Percentiles rank a stretch among this genome's conserved stretches.
These are phyloP conservation scores for Automeris io DNA, from an alignment of 2,888 invertebrate genomes.

Conservation along the genomic window DNA sequence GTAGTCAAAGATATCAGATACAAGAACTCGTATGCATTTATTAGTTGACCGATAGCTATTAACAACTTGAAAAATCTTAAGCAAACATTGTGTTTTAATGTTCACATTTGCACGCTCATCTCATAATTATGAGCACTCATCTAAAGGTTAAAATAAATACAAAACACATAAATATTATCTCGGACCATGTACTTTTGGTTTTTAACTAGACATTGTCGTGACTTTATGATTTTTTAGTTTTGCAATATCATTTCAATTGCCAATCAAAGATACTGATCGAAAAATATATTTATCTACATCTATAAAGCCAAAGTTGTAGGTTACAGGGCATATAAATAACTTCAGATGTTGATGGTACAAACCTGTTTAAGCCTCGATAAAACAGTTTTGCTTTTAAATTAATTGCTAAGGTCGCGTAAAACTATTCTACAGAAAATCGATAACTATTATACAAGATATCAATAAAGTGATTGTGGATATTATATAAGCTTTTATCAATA, in stretches of 20 bases:
- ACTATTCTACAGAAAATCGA: too few species aligned
- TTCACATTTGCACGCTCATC: constrained; percentile 15
- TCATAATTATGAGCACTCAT: constrained; percentile 14
- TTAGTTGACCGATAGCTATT: not conserved
- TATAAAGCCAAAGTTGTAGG: not conserved
- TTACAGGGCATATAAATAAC: too few species aligned
- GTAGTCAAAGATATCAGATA: not conserved
- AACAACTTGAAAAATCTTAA: constrained; percentile 1
- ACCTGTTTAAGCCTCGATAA: too few species aligned
- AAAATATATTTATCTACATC: not conserved
- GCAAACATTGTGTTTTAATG: constrained; percentile 7
- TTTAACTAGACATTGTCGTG: constrained; percentile 8
- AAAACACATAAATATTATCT: constrained; percentile 11
- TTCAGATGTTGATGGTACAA: too few species aligned
- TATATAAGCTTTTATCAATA: too few species aligned
- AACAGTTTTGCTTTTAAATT: too few species aligned
- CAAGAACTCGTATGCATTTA: not conserved
- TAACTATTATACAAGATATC: too few species aligned
- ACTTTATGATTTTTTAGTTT: constrained; percentile 8
- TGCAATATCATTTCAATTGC: constrained; percentile 8
- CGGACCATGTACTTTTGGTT: constrained; percentile 3
- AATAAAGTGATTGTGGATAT: too few species aligned
- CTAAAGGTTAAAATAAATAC: constrained; percentile 29
- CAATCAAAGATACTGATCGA: constrained; percentile 6
- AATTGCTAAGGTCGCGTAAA: too few species aligned